These are phyloP conservation scores for Tetrao urogallus DNA, from an alignment of 2,113 vertebrate species.

Conservation along the genomic window DNA sequence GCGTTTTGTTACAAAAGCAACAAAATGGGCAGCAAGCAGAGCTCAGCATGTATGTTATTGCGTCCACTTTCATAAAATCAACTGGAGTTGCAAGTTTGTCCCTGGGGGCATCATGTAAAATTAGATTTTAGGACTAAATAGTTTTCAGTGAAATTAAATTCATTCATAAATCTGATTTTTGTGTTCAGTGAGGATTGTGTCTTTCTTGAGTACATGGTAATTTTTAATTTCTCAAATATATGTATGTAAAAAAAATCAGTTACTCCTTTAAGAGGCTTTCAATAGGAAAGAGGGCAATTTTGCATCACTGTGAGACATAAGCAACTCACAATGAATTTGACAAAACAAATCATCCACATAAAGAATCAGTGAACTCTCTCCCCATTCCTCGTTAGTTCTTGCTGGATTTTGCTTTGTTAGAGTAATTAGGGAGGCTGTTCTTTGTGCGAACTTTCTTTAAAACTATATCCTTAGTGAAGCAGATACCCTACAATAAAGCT, in stretches of 20 bases:
- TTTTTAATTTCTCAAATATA: not conserved
- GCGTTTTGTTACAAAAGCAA: not conserved
- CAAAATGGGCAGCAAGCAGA: not conserved
- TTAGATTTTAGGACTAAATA: constrained; percentile 2
- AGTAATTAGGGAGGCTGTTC: not conserved
- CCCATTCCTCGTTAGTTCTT: not conserved
- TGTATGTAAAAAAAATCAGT: not conserved
- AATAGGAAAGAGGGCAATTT: not conserved
- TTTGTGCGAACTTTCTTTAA: not conserved
- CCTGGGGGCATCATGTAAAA: constrained; percentile 2
- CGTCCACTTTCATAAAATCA: not conserved
- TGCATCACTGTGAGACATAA: not conserved
- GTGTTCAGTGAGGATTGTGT: not conserved
- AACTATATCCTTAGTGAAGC: not conserved
- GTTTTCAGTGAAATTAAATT: constrained; percentile 1
- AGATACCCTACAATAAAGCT: not conserved
- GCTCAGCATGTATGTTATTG: not conserved
- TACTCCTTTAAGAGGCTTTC: not conserved
- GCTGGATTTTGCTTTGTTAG: not conserved
- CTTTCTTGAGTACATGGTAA: not conserved
- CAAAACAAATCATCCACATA: not conserved
- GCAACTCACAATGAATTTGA: not conserved
- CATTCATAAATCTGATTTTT: not conserved
- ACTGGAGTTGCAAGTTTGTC: not conserved
- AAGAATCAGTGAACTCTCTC: not conserved